Percentiles rank a stretch among this genome's conserved stretches.
Conservation (phyloP, 2,797 vertebrate genomes). For the Luscinia luscinia region DNA sequence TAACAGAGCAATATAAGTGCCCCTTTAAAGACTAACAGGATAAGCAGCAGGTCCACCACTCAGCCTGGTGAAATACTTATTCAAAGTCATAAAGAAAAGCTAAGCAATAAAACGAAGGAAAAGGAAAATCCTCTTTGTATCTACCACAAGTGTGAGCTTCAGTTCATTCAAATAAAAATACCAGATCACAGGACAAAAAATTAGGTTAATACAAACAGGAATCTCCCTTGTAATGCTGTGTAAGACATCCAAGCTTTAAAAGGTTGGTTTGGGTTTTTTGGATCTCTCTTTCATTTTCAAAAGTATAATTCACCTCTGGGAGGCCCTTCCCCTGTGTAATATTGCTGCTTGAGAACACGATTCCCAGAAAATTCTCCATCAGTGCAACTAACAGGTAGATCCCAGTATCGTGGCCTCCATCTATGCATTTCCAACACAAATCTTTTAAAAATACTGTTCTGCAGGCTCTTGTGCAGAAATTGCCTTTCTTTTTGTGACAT, state of each 20-base stretch:
- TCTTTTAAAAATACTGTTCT: not conserved
- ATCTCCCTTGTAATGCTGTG: not conserved
- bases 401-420: not conserved
- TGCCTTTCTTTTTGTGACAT: accelerated
- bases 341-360: not conserved
- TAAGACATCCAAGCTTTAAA: not conserved
- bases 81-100: not conserved
- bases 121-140: not conserved
- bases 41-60: not conserved
- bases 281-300: not conserved
- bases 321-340: not conserved
- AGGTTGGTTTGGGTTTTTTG: not conserved
- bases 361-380: not conserved
- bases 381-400: not conserved
- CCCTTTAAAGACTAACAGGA: not conserved
- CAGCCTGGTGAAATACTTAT: not conserved
- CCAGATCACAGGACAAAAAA: not conserved
- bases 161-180: not conserved
- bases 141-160: not conserved
- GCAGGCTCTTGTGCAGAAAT: not conserved
- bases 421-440: not conserved
- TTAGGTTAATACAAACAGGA: not conserved
- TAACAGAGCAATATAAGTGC: accelerated
- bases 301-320: not conserved
- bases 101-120: not conserved